Base-by-base conservation (phyloP, 2,888 invertebrate genomes). In the Rotaria magnacalcarata region DNA sequence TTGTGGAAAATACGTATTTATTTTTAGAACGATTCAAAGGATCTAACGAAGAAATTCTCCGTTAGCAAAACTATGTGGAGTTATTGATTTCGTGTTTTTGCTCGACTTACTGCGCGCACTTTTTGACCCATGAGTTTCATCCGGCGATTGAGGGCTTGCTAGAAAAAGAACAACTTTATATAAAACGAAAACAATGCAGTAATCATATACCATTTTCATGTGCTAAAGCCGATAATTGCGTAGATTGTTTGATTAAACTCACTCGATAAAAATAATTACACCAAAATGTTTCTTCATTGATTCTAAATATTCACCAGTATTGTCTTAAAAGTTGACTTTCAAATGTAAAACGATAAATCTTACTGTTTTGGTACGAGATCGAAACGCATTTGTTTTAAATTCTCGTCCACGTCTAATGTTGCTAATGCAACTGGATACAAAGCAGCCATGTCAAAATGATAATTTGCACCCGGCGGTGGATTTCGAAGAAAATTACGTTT, bases 181-280 rank as follows among this genome's bases (percentile, higher is more conserved):
- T 11, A 50, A 11, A 52, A 52, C 11, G 16, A 52, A 52, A 52
- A 14, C 52, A 52, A 52, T 3, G 4, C 52, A 47, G 11, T 0
- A 24, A 19, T 50, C 10, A 50, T 34, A 80, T 47, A 80, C 80
- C 8, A n/a, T 43, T 80, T 80, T 80, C 47, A n/a, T 80, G 43
- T 43, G 80, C n/a, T 47, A 80, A 80, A 24, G 80, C 80, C 10
- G 80, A 47, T 80, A 95, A 92, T 92, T 97, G 96, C 91, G 92
- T 95, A 89, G 97, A 96, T 93, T 99, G 98, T 91, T 97, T 96
- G 91, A 99, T 96, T 89, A 99, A 94, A 89, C 96, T 96, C 89
- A 99, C 95, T 91, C 99, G 95, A 93, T 99, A 99, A 93, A 99
- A 99, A 92, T 99, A 99, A 93, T 99, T 99, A 91, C 96, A 94